A percentile compares a stretch with the other conserved stretches of the same genome.
Evolutionary conservation across 2,797 vertebrate genomes (phyloP).

Genomic region (Eulemur rubriventer): DNA sequence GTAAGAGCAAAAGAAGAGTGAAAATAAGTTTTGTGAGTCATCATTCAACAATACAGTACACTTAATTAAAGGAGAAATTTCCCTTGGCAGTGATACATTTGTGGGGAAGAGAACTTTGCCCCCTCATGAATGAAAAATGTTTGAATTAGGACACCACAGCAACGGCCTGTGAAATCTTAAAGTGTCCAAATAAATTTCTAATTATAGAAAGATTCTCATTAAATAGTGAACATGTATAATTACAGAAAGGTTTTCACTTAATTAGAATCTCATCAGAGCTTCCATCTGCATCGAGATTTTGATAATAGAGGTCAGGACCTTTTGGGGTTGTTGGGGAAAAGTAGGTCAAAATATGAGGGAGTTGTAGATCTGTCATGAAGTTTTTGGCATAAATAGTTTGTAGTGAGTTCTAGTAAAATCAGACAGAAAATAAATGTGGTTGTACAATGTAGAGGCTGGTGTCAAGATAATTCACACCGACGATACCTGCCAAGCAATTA

Average conservation of each 20-base stretch:
- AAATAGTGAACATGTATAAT: constrained; percentile 81
- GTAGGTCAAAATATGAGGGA: constrained; percentile 64
- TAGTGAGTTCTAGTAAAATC: constrained; percentile 52
- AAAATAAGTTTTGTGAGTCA: constrained; percentile 45
- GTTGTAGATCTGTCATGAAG: constrained; percentile 42
- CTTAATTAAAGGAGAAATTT: constrained; percentile 77
- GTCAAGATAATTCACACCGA: not conserved
- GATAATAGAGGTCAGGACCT: constrained; percentile 81
- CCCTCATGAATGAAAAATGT: constrained; percentile 71
- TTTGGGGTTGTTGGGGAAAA: constrained; percentile 72
- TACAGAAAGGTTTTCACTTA: constrained; percentile 82
- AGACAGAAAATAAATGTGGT: constrained; percentile 12
- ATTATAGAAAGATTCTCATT: constrained; percentile 80
- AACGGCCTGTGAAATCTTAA: constrained; percentile 66
- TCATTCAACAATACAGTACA: not conserved
- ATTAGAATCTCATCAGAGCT: constrained; percentile 81
- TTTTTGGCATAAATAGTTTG: constrained; percentile 58
- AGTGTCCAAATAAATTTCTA: constrained; percentile 80
- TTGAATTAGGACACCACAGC: constrained; percentile 59
- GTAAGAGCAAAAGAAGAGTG: not conserved
- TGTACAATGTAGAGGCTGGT: not conserved
- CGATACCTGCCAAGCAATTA: not conserved
- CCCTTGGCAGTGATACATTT: constrained; percentile 67
- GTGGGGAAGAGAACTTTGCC: constrained; percentile 69
- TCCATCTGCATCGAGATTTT: constrained; percentile 77